A percentile compares a stretch with the other conserved stretches of the same genome.
Evolutionary conservation across 1,140 invertebrate genomes (phyloP).

Genomic region (Zophobas morio): DNA sequence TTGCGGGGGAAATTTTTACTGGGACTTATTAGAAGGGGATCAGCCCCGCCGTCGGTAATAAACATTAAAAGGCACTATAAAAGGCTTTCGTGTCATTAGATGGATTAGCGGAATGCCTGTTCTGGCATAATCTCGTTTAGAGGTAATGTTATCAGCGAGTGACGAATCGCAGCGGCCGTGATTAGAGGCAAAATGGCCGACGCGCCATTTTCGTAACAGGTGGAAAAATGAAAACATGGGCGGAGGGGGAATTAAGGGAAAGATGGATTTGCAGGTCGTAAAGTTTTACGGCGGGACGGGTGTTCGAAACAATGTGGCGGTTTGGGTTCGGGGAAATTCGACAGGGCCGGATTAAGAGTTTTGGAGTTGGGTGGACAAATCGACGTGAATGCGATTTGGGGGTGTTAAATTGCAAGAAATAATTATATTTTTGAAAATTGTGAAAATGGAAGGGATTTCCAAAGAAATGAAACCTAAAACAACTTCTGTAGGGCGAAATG

Average conservation of each 20-base stretch:
- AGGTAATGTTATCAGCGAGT: conserved; percentile 25
- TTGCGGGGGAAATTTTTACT: conserved; percentile 17
- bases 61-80: conserved; percentile 34
- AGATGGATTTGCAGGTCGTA: conserved; percentile 10
- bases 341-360: no score
- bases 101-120: conserved; percentile 23
- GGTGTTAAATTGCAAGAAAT: no score
- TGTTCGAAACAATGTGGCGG: no score
- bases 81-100: conserved; percentile 39
- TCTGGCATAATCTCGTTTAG: conserved; percentile 25
- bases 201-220: neutral
- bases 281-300: neutral
- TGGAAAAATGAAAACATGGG: no score
- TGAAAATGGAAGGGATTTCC: no score
- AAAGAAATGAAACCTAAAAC: no score
- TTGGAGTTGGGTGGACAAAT: no score
- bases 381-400: no score
- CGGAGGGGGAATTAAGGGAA: neutral
- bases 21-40: conserved; percentile 15
- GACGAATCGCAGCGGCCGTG: conserved; percentile 5
- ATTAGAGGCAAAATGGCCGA: neutral
- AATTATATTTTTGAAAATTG: no score
- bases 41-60: conserved; percentile 8
- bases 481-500: no score
- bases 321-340: no score